Conservation (phyloP, 2,113 vertebrate species). For the Pongo pygmaeus region DNA sequence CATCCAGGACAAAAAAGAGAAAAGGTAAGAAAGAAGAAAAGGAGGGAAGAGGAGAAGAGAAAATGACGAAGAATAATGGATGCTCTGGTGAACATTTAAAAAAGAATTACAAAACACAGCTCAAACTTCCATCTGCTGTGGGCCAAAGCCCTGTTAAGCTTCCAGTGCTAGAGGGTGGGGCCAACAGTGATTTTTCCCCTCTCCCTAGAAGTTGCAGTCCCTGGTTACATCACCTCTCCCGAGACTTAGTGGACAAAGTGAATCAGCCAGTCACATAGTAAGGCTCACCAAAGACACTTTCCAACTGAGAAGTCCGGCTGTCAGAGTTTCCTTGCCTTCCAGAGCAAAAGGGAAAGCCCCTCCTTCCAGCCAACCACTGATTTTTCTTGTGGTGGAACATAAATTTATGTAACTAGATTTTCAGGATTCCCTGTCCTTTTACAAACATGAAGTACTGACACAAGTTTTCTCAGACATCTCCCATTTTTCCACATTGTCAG, state of each 20-base stretch:
- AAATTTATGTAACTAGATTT: not conserved
- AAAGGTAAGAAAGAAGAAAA: not conserved
- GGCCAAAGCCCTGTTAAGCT: not conserved
- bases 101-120: not conserved
- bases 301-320: not conserved
- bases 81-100: not conserved
- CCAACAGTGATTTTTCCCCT: not conserved
- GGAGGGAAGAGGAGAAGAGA: not conserved
- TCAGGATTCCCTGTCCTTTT: not conserved
- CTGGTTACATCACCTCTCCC: slow-evolving; percentile 28
- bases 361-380: not conserved
- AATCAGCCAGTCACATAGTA: slow-evolving; percentile 45
- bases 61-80: not conserved
- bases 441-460: not conserved
- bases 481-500: not conserved
- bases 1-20: not conserved
- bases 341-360: slow-evolving; percentile 16
- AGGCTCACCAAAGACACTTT: slow-evolving; percentile 33
- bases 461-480: not conserved
- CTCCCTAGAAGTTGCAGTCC: not conserved
- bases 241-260: slow-evolving; percentile 17
- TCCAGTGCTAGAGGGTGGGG: not conserved
- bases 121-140: not conserved
- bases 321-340: slow-evolving; percentile 41
- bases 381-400: not conserved